Percentiles rank a stretch among this genome's conserved stretches.
These are phyloP conservation scores for Keiferia lycopersicella DNA, from an alignment of 2,888 invertebrate genomes.

Conservation along the genomic window DNA sequence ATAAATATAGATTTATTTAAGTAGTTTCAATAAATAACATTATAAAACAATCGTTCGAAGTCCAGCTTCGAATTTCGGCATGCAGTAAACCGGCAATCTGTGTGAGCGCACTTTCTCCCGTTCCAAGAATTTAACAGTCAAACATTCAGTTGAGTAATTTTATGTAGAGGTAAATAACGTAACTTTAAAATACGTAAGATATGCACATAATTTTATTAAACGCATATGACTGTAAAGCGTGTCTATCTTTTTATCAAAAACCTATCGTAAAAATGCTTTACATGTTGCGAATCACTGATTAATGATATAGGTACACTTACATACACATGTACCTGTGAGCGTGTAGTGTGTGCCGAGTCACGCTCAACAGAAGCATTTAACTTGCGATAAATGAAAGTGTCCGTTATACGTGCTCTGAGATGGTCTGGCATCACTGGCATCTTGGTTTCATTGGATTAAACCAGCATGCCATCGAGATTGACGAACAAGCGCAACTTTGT, in stretches of 20 bases:
- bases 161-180: neutral
- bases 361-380: slow-evolving; percentile 35
- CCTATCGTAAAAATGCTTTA: slow-evolving; percentile 35
- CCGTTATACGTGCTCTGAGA: slow-evolving; percentile 3
- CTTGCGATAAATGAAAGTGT: slow-evolving; percentile 52
- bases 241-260: slow-evolving; percentile 12
- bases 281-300: slow-evolving; percentile 21
- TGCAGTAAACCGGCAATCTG: slow-evolving; percentile 2
- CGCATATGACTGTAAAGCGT: slow-evolving; percentile 18
- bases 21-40: slow-evolving; percentile 43
- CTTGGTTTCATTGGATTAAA: slow-evolving; percentile 14
- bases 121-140: slow-evolving; percentile 17
- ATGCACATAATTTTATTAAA: neutral
- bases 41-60: slow-evolving; percentile 44
- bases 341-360: slow-evolving; percentile 9
- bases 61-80: slow-evolving; percentile 48
- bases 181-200: neutral
- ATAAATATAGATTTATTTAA: slow-evolving; percentile 17
- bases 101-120: slow-evolving; percentile 22
- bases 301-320: slow-evolving; percentile 18
- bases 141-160: slow-evolving; percentile 3
- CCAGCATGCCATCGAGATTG: slow-evolving; percentile 14
- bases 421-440: slow-evolving; percentile 3
- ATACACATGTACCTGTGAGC: neutral
- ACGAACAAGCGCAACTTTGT: slow-evolving; percentile 14